These are phyloP conservation scores for Todiramphus saurophagus DNA, from an alignment of 2,113 vertebrate species.

Conservation along the genomic window DNA sequence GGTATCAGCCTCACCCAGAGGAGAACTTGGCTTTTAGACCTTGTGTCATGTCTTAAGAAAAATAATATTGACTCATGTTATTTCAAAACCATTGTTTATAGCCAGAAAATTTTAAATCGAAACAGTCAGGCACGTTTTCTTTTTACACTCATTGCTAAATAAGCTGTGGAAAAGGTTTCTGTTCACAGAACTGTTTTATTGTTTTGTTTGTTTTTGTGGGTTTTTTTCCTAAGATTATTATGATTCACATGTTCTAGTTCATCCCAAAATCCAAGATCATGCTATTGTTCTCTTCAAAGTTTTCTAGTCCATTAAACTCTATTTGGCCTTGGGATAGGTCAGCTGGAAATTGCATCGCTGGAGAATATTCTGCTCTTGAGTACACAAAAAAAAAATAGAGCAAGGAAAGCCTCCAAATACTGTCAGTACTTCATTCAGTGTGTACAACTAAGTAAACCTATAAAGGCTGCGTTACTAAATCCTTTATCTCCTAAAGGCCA, in stretches of 20 bases:
- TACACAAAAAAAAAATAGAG: not conserved
- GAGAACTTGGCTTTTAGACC: conserved; percentile 33
- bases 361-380: conserved; percentile 23
- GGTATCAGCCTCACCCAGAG: conserved; percentile 7
- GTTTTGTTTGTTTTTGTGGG: too few relatives aligned
- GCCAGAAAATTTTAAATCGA: conserved; percentile 32
- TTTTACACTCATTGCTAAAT: not conserved
- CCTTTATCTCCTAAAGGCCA: not conserved
- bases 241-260: not conserved
- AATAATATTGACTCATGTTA: conserved; percentile 39
- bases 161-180: conserved; percentile 1
- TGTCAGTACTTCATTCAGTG: not conserved
- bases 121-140: conserved; percentile 5
- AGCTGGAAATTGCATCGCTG: conserved; percentile 27
- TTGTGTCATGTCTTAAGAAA: not conserved
- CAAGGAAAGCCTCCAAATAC: not conserved
- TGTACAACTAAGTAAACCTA: not conserved
- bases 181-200: not conserved
- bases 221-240: not conserved
- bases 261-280: conserved; percentile 33
- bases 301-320: conserved; percentile 39
- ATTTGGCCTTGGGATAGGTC: conserved; percentile 48
- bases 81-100: conserved; percentile 47
- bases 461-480: not conserved
- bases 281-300: conserved; percentile 50